Conservation (phyloP, 2,888 invertebrate species). For the Eupeodes luniger region DNA sequence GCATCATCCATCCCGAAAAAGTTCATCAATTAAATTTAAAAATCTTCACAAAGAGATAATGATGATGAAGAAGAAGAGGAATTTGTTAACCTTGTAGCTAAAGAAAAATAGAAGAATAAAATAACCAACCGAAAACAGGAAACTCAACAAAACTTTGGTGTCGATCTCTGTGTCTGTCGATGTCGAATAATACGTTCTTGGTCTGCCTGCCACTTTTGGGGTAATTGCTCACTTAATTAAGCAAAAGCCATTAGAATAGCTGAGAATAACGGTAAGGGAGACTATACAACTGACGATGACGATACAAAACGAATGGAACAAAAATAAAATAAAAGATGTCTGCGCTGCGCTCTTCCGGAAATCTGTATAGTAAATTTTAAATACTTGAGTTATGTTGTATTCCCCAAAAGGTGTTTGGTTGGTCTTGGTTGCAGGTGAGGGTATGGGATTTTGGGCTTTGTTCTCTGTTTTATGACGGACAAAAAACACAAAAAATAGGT, state of each 20-base stretch:
- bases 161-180: background rate
- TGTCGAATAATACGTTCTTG: slow-evolving; percentile 40
- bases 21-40: slow-evolving; percentile 64
- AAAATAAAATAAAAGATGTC: slow-evolving; percentile 49
- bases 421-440: background rate
- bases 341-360: slow-evolving; percentile 6
- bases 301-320: background rate
- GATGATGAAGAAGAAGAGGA: background rate
- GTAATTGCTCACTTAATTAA: slow-evolving; percentile 73
- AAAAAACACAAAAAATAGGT: slow-evolving; percentile 4
- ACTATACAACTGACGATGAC: background rate
- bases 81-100: slow-evolving; percentile 5
- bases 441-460: slow-evolving; percentile 10
- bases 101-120: background rate
- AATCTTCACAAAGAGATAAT: background rate
- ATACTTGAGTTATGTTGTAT: slow-evolving; percentile 54
- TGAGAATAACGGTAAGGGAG: background rate
- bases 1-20: background rate
- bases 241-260: slow-evolving; percentile 10
- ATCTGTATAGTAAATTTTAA: slow-evolving; percentile 31
- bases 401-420: background rate
- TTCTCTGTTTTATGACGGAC: slow-evolving; percentile 40
- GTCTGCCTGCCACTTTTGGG: slow-evolving; percentile 53
- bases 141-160: slow-evolving; percentile 48
- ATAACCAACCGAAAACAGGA: background rate